These are phyloP conservation scores for Tryphoninae sp. DNA, from an alignment of 2,888 invertebrate genomes.

Conservation along the genomic window DNA sequence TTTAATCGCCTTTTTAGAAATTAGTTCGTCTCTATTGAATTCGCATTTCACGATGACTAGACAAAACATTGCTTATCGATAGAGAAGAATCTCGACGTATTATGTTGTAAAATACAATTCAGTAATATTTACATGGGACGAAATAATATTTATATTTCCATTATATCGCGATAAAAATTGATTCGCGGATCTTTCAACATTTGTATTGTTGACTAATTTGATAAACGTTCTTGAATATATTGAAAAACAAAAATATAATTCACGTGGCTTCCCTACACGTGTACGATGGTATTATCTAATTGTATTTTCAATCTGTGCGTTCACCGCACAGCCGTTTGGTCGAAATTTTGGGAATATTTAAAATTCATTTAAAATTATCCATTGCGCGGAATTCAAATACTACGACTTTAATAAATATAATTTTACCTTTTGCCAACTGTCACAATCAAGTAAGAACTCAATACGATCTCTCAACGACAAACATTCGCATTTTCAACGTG, in stretches of 20 bases:
- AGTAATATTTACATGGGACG: not conserved
- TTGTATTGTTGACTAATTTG: not conserved
- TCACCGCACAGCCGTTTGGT: too few species aligned
- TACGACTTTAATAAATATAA: too few species aligned
- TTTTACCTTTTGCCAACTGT: not conserved
- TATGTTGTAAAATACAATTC: not conserved
- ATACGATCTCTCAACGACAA: conserved; percentile 33
- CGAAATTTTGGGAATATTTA: too few species aligned
- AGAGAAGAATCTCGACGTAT: not conserved
- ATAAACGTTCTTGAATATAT: conserved; percentile 4
- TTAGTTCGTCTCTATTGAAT: conserved; percentile 3
- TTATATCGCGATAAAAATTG: not conserved
- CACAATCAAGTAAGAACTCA: not conserved
- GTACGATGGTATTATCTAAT: not conserved
- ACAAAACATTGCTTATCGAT: not conserved
- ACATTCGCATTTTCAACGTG: conserved; percentile 31
- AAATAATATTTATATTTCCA: not conserved
- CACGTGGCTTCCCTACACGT: not conserved
- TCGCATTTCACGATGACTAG: not conserved
- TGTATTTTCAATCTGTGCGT: not conserved
- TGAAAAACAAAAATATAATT: conserved; percentile 1
- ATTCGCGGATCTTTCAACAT: not conserved
- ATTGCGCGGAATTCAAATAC: too few species aligned
- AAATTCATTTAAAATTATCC: too few species aligned
- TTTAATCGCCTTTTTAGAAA: conserved; percentile 11